Evolutionary conservation across 2,888 invertebrate species (phyloP).

Genomic region (Watsonalla cultraria): DNA sequence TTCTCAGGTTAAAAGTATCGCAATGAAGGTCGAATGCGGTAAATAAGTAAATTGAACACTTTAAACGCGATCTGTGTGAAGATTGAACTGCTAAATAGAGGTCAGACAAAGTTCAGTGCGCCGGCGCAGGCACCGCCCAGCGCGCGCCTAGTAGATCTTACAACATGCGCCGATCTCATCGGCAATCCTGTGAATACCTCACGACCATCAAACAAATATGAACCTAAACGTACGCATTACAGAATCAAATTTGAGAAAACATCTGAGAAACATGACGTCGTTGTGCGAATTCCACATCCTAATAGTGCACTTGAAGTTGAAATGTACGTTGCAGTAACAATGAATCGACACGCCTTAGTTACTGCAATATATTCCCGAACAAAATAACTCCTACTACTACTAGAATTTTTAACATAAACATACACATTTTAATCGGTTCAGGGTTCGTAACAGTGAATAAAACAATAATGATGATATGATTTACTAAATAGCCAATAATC

Average conservation of each 20-base stretch:
- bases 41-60: slow-evolving; percentile 27
- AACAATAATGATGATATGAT: background rate
- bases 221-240: background rate
- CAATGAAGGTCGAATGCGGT: slow-evolving; percentile 10
- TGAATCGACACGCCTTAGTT: background rate
- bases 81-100: slow-evolving; percentile 33
- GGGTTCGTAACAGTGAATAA: background rate
- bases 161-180: slow-evolving; percentile 24
- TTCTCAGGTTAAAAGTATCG: background rate
- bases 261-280: background rate
- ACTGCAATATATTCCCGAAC: no score
- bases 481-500: background rate
- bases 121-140: slow-evolving; percentile 30
- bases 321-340: background rate
- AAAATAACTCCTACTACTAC: no score
- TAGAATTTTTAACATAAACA: no score
- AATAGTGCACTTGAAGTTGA: background rate
- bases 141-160: slow-evolving; percentile 28
- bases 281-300: background rate
- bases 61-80: slow-evolving; percentile 22
- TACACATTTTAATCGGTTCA: no score
- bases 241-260: background rate
- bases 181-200: slow-evolving; percentile 24
- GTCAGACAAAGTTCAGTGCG: slow-evolving; percentile 53
- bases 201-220: slow-evolving; percentile 1